Conservation (phyloP, 2,797 vertebrate species). For the Mus minutoides region DNA sequence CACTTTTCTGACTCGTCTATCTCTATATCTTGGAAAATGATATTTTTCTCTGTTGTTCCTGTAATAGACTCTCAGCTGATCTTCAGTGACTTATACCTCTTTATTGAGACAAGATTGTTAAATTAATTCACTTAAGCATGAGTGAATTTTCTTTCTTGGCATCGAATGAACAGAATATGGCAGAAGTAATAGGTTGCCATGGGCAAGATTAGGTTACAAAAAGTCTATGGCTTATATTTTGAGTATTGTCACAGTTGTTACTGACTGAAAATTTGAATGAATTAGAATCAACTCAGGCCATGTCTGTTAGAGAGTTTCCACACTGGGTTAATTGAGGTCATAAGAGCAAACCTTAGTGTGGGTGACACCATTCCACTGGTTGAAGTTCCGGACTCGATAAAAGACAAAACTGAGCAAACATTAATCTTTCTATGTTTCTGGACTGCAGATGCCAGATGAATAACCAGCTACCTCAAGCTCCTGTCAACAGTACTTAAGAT, state of each 20-base stretch:
- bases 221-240: background rate
- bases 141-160: background rate
- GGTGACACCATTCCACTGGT: background rate
- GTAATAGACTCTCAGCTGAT: background rate
- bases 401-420: background rate
- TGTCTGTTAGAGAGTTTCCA: background rate
- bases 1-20: background rate
- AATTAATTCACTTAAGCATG: background rate
- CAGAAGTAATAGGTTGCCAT: background rate
- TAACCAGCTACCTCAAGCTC: background rate
- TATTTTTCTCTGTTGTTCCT: background rate
- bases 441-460: background rate
- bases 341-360: background rate
- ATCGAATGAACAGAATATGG: background rate
- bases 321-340: background rate
- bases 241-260: background rate
- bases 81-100: accelerated
- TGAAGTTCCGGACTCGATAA: background rate
- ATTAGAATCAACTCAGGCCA: background rate
- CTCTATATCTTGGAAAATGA: background rate
- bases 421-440: background rate
- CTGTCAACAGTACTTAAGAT: background rate
- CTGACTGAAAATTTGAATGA: background rate
- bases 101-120: background rate
- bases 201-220: background rate